Percentiles rank a stretch among this genome's conserved stretches.
Conservation (phyloP, 2,797 vertebrate species). For the Podarcis lilfordi region DNA sequence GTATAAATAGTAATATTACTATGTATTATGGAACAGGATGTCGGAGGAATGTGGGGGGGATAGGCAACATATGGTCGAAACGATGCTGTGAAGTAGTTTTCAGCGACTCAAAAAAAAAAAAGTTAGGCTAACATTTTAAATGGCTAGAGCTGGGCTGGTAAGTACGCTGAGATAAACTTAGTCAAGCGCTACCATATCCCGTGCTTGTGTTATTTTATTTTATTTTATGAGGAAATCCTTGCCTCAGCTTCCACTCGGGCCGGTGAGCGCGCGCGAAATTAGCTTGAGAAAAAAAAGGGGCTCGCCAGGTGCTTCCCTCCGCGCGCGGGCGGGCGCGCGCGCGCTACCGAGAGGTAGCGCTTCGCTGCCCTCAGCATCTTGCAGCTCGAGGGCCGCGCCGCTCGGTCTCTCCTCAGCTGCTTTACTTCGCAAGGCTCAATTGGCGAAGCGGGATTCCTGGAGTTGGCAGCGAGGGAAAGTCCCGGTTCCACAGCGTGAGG, state of each 20-base stretch:
- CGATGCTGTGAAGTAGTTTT: no score
- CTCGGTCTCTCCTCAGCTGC: neutral
- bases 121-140: neutral
- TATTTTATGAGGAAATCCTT: no score
- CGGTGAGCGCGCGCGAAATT: neutral
- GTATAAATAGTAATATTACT: no score
- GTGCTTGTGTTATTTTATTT: no score
- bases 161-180: neutral
- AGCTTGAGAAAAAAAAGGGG: neutral
- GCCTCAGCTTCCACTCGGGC: neutral
- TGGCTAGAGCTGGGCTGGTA: neutral
- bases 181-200: neutral
- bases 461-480: conserved; percentile 28
- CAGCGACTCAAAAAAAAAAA: neutral
- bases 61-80: neutral
- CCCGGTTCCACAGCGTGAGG: neutral
- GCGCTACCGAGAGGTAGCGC: neutral
- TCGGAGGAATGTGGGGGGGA: no score
- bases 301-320: neutral
- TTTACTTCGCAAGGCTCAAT: neutral
- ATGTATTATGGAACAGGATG: no score
- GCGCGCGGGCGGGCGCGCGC: no score
- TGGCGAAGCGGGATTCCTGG: conserved; percentile 14
- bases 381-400: neutral
- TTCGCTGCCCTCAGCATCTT: neutral